These are phyloP conservation scores for Drosophila mayri DNA, from an alignment of 1,140 invertebrate genomes.

Conservation along the genomic window DNA sequence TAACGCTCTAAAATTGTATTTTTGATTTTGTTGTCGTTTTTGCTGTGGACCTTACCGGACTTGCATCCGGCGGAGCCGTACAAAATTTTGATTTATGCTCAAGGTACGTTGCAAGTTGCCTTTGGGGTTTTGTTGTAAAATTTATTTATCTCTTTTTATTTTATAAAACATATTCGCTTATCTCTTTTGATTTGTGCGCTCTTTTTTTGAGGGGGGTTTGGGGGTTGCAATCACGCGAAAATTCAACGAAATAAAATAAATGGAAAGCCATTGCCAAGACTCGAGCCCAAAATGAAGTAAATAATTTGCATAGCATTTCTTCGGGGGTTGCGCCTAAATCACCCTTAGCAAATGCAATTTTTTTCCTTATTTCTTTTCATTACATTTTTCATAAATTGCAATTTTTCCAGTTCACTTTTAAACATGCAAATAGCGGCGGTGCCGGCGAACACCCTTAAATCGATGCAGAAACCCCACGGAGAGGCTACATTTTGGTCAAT, in stretches of 20 bases:
- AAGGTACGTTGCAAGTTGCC: slow-evolving; percentile 77
- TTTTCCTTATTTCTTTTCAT: slow-evolving; percentile 24
- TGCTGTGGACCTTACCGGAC: slow-evolving; percentile 26
- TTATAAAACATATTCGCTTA: slow-evolving; percentile 68
- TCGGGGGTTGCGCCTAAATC: slow-evolving; percentile 41
- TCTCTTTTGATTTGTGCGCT: slow-evolving; percentile 75
- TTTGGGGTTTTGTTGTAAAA: slow-evolving; percentile 61
- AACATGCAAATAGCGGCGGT: slow-evolving; percentile 77
- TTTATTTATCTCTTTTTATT: slow-evolving; percentile 52
- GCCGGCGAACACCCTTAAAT: slow-evolving; percentile 38
- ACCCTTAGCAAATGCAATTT: slow-evolving; percentile 57
- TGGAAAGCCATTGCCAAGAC: slow-evolving; percentile 29
- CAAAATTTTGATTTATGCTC: slow-evolving; percentile 84
- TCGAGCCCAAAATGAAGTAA: slow-evolving; percentile 21
- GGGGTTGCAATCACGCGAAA: slow-evolving; percentile 30
- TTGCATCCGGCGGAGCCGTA: slow-evolving; percentile 39
- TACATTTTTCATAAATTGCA: slow-evolving; percentile 68
- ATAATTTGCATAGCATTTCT: slow-evolving; percentile 49
- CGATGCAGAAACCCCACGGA: slow-evolving; percentile 10
- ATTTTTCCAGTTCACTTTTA: slow-evolving; percentile 69
- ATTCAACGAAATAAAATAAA: slow-evolving; percentile 43
- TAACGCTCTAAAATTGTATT: slow-evolving; percentile 72
- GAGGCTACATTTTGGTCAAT: slow-evolving; percentile 44
- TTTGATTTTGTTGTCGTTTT: slow-evolving; percentile 42
- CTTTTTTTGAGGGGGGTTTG: slow-evolving; percentile 18